Conservation (phyloP, 2,113 vertebrate genomes). For the Salvelinus alpinus region DNA sequence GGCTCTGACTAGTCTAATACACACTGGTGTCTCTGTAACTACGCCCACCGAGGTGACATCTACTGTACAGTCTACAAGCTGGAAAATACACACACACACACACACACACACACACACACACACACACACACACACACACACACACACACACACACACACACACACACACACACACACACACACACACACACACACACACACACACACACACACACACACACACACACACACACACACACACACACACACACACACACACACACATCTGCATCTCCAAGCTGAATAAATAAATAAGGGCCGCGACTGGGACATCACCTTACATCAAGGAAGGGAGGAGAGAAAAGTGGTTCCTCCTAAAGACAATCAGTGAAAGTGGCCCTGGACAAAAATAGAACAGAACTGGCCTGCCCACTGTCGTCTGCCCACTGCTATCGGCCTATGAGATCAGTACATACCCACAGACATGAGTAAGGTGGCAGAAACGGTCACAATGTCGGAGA, state of each 20-base stretch:
- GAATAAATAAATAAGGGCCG: constrained; percentile 58
- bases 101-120: constrained; percentile 10
- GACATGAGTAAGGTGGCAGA: background rate
- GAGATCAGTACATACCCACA: background rate
- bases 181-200: constrained; percentile 24
- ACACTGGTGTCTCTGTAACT: constrained; percentile 52
- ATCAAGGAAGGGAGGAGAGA: constrained; percentile 48
- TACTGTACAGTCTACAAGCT: constrained; percentile 56
- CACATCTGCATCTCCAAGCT: constrained; percentile 21
- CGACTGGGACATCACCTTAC: constrained; percentile 46
- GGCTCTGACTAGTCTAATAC: constrained; percentile 47
- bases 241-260: no score
- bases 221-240: no score
- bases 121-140: no score
- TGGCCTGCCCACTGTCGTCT: background rate
- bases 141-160: constrained; percentile 6
- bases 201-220: constrained; percentile 24
- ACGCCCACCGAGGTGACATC: constrained; percentile 59
- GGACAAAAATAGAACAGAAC: constrained; percentile 2
- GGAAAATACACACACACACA: constrained; percentile 24
- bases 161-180: constrained; percentile 23
- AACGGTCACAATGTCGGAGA: background rate
- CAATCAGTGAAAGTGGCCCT: constrained; percentile 38
- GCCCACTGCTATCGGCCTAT: background rate
- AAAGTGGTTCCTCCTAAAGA: constrained; percentile 38